Evolutionary conservation across 2,888 invertebrate genomes (phyloP), one percentile per base, ranked within the genome.

Genomic region (Escarpia spicata): DNA sequence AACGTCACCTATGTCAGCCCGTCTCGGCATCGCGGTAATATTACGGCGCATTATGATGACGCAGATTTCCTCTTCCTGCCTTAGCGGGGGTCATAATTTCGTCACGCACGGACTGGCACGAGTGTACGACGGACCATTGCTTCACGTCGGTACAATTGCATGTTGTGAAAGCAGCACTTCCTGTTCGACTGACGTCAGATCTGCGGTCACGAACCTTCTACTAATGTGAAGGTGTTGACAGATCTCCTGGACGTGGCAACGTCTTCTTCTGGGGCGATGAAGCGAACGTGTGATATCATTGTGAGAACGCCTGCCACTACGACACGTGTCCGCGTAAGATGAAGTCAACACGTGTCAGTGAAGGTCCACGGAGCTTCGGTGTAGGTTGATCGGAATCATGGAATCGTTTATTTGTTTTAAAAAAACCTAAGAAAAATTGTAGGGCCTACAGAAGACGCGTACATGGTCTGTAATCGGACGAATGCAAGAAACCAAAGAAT

Each of bases 31-130:
- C 26, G 19, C n/a, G 19, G 26, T 75, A 75, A 75, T 75, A 75
- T 75, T 75, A 75, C 75, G n/a, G 26, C 75, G 75, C 52, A 52
- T 75, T 75, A 75, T 75, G 75, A 75, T 75, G 75, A n/a, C 75
- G 75, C 19, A 26, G 75, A 26, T n/a, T 75, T 75, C 75, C 75
- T 26, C 75, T 75, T 75, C 75, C 75, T 75, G 75, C 26, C 75
- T 26, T 75, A 75, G 26, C 19, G 75, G 75, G 26, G 75, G 75
- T 19, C 75, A 75, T 75, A 75, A 75, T 75, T 26, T 75, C 75
- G 75, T 75, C 75, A 75, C 75, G 26, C 19, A 19, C n/a, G 75
- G 75, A 2, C 75, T 2, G 75, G 75, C 75, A n/a, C 75, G 75
- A 75, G 15, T 75, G 75, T 75, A 2, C 26, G 75, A 26, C 75